These are phyloP conservation scores for Apodemia zela DNA, from an alignment of 2,888 invertebrate genomes.

Conservation along the genomic window DNA sequence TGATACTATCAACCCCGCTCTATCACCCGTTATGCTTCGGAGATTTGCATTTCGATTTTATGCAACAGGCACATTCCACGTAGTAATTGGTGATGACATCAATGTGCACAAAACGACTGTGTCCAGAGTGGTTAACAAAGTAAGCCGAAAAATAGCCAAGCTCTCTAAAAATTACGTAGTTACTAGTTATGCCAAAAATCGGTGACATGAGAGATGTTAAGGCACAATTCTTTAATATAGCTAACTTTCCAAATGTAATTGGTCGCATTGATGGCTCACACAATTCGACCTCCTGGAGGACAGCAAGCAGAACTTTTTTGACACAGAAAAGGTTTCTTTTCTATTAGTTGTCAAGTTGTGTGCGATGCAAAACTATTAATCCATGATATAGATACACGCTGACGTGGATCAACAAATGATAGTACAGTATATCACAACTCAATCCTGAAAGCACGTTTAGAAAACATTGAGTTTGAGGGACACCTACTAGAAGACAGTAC, in stretches of 20 bases:
- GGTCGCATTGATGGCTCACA: conserved; percentile 29
- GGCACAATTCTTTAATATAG: too few relatives aligned
- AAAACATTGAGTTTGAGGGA: not conserved
- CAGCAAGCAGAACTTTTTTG: conserved; percentile 25
- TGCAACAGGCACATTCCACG: conserved; percentile 21
- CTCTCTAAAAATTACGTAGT: too few relatives aligned
- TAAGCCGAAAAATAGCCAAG: conserved; percentile 17
- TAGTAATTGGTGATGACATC: conserved; percentile 21
- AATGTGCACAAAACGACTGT: conserved; percentile 25
- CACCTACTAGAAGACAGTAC: too few relatives aligned
- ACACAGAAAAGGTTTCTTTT: conserved; percentile 26
- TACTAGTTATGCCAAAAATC: too few relatives aligned
- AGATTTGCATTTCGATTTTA: conserved; percentile 19
- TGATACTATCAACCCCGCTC: conserved; percentile 14
- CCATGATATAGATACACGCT: conserved; percentile 22
- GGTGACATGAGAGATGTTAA: not conserved
- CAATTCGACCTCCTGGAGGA: conserved; percentile 25
- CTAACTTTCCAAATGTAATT: conserved; percentile 29
- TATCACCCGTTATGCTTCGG: conserved; percentile 12
- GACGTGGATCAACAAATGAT: conserved; percentile 25
- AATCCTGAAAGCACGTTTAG: conserved; percentile 2
- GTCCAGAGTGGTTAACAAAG: conserved; percentile 27
- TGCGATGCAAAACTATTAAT: conserved; percentile 23
- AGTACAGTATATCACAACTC: conserved; percentile 19
- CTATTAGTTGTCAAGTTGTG: conserved; percentile 25